Evolutionary conservation across 2,888 invertebrate species (phyloP), one percentile per base, ranked within the genome.

Genomic region (Drosophila imparisetae): DNA sequence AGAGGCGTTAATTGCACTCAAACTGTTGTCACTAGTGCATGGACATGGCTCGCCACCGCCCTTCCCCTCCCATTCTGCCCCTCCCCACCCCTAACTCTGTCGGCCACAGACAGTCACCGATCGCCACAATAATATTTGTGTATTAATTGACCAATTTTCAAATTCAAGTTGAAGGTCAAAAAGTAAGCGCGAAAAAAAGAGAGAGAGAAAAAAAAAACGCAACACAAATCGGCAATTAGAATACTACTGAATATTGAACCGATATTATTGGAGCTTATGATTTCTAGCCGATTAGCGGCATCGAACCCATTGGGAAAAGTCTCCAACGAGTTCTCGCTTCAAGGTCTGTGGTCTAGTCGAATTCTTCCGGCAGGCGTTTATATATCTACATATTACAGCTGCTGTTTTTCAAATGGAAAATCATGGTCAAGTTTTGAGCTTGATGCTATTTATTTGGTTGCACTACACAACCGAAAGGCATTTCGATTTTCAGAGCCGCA

Each of bases 111-210:
- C 66, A 69, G 57, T 30, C 54, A 32, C 70, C 78, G 79, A 84
- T 82, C 86, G 76, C 80, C 78, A 78, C 90, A 88, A 80, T 85
- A 88, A 85, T 85, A 82, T 88, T 86, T 67, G 69, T 80, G 4
- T 88, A 90, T 85, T 85, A 85, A 85, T 90, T 85, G 85, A 69
- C 86, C 90, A 86, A 81, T 86, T 86, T 90, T 86, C 75, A 74
- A 83, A 89, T 89, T 86, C 89, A 86, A 86, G 86, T 86, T 90
- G 90, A 86, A 90, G 86, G 86, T 70, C 82, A 72, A 71, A 79
- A 77, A 83, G 77, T 80, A 80, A 83, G 48, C 74, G 75, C 62
- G 27, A 66, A 61, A 66, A 58, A 38, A 50, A 42, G 4, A 21
- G 34, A 45, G 55, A 66, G 60, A 66, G 53, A 67, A 36, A 6